Evolutionary conservation across 1,140 invertebrate genomes (phyloP).

Genomic region (Aphis gossypii): DNA sequence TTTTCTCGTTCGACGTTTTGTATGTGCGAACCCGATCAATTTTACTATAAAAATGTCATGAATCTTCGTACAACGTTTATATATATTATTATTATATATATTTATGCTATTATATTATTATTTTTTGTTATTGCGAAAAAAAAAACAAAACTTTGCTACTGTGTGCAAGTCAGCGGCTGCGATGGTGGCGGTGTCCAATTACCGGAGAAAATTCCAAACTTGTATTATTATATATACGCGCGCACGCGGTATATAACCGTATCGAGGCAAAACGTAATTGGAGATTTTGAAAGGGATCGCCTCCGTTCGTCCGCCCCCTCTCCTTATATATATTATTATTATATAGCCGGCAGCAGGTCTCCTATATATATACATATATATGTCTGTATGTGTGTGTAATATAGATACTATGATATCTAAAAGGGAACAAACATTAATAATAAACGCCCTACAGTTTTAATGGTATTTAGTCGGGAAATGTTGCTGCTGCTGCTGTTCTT

Average conservation of each 20-base stretch:
- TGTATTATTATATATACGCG: background rate
- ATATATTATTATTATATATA: background rate
- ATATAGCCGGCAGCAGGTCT: conserved; percentile 42
- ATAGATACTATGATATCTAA: conserved; percentile 31
- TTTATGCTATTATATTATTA: conserved; percentile 38
- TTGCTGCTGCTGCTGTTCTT: background rate
- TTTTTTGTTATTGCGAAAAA: background rate
- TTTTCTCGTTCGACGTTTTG: background rate
- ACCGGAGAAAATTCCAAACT: conserved; percentile 56
- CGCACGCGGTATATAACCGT: conserved; percentile 14
- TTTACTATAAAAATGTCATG: conserved; percentile 34
- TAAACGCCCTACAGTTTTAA: conserved; percentile 56
- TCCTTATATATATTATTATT: background rate
- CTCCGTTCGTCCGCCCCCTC: background rate
- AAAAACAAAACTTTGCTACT: conserved; percentile 41
- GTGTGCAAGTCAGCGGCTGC: background rate
- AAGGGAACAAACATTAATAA: conserved; percentile 58
- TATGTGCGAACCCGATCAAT: background rate
- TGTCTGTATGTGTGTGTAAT: background rate
- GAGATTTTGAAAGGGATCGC: conserved; percentile 57
- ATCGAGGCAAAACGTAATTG: conserved; percentile 53
- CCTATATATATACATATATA: background rate
- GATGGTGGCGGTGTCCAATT: conserved; percentile 48
- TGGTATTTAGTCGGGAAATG: conserved; percentile 32
- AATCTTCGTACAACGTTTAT: background rate